Percentiles rank a stretch among this genome's conserved stretches.
These are phyloP conservation scores for Chrysolina haemoptera DNA, from an alignment of 2,888 invertebrate species.

Conservation along the genomic window DNA sequence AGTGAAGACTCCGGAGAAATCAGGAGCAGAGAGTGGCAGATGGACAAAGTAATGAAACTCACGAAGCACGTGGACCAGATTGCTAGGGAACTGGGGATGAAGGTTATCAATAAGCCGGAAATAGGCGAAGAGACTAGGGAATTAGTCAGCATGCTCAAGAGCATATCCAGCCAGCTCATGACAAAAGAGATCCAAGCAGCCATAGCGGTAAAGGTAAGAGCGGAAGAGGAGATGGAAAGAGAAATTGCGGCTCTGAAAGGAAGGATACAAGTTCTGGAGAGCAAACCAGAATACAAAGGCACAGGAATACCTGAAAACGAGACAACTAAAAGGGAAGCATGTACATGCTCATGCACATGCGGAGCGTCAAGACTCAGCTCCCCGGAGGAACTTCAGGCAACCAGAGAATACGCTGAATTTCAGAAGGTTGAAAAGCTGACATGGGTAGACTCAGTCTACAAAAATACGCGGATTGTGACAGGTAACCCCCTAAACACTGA, in stretches of 20 bases:
- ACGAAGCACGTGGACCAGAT: not conserved
- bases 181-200: not conserved
- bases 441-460: not conserved
- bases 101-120: not conserved
- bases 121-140: not conserved
- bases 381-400: constrained; percentile 1
- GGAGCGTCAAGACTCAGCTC: not conserved
- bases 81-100: constrained; percentile 5
- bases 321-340: not conserved
- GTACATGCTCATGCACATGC: constrained; percentile 13
- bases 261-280: not conserved
- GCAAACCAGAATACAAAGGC: not conserved
- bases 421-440: not conserved
- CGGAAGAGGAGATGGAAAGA: not conserved
- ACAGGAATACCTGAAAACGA: not conserved
- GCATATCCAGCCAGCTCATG: constrained; percentile 19
- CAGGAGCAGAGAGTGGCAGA: constrained; percentile 6
- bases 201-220: not conserved
- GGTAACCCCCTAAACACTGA: not conserved
- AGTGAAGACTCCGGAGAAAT: too few relatives aligned
- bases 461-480: not conserved
- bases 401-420: not conserved
- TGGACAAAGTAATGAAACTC: not conserved
- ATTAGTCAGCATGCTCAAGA: not conserved
- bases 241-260: not conserved